Evolutionary conservation across 2,113 vertebrate species (phyloP).

Genomic region (Spermophilus dauricus): DNA sequence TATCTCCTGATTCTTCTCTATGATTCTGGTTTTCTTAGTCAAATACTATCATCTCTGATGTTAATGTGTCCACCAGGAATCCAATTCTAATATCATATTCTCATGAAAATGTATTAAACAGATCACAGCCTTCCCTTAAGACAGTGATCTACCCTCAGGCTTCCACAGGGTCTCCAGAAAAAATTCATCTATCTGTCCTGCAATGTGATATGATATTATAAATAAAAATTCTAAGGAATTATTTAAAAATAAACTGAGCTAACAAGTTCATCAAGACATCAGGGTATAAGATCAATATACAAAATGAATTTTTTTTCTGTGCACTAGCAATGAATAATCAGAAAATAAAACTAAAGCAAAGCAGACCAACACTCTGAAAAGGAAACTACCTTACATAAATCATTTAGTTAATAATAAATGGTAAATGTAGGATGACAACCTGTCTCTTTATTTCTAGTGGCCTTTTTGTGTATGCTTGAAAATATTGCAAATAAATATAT

Average conservation of each 20-base stretch:
- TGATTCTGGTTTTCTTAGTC: not conserved
- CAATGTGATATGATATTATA: not conserved
- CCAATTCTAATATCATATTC: not conserved
- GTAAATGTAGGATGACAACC: not conserved
- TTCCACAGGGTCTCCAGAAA: not conserved
- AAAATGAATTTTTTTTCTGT: not conserved
- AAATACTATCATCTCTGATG: not conserved
- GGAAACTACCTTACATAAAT: not conserved
- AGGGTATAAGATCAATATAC: not conserved
- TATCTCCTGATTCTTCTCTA: not conserved
- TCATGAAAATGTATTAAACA: not conserved
- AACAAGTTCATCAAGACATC: not conserved
- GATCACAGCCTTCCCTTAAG: not conserved
- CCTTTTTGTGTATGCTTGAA: not conserved
- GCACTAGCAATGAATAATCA: not conserved
- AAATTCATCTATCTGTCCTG: not conserved
- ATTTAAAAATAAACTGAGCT: not conserved
- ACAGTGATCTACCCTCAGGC: not conserved
- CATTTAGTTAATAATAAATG: slow-evolving; percentile 8
- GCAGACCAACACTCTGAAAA: slow-evolving; percentile 17
- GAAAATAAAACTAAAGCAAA: slow-evolving; percentile 55
- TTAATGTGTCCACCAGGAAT: not conserved
- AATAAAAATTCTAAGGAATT: not conserved
- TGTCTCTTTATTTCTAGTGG: not conserved
- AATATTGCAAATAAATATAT: not conserved